Evolutionary conservation across 2,888 invertebrate genomes (phyloP).

Genomic region (Hylaea fasciaria): DNA sequence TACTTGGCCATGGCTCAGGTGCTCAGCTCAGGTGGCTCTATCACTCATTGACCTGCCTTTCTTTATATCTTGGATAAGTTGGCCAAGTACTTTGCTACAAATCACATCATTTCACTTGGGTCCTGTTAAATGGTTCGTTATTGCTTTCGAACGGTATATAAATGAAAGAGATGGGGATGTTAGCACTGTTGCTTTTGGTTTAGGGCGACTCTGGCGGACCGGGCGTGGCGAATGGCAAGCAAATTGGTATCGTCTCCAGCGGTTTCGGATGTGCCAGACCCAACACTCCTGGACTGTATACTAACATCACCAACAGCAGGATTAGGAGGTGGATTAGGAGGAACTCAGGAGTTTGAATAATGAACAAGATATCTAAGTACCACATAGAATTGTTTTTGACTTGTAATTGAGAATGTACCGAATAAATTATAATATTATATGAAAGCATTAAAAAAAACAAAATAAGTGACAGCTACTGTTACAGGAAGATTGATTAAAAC

Average conservation of each 20-base stretch:
- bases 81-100: too few relatives aligned
- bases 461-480: too few relatives aligned
- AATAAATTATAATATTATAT: too few relatives aligned
- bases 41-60: too few relatives aligned
- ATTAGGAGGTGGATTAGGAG: conserved; percentile 34
- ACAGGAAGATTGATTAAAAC: too few relatives aligned
- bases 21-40: too few relatives aligned
- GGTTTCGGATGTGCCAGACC: conserved; percentile 58
- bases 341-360: conserved; percentile 28
- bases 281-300: conserved; percentile 55
- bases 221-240: conserved; percentile 44
- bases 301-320: conserved; percentile 43
- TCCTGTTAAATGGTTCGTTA: too few relatives aligned
- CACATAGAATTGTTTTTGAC: background rate
- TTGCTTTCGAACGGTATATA: too few relatives aligned
- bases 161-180: background rate
- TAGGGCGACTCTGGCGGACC: conserved; percentile 55
- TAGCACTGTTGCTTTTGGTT: background rate
- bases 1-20: too few relatives aligned
- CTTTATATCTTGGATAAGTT: too few relatives aligned
- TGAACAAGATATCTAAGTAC: background rate
- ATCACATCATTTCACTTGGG: background rate
- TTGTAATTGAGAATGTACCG: too few relatives aligned
- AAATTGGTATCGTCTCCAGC: conserved; percentile 56
- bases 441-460: too few relatives aligned